Conservation (phyloP, 1,140 invertebrate species). For the Rhizoglyphus robini region DNA sequence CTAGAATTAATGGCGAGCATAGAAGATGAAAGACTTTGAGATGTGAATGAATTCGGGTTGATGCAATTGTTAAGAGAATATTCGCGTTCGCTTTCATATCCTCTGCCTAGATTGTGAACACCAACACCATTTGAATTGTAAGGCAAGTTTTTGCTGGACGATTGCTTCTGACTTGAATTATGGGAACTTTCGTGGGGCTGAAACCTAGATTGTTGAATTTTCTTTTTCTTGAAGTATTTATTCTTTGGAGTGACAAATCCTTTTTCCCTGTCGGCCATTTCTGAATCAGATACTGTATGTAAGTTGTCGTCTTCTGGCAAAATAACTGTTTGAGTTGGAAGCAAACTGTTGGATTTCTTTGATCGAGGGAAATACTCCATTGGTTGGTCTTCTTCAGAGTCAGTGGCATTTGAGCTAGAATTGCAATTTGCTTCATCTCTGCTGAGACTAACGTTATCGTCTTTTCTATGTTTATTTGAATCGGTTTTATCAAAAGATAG, state of each 20-base stretch:
- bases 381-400: conserved; percentile 4
- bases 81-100: conserved; percentile 18
- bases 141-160: background rate
- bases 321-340: background rate
- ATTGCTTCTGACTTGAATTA: background rate
- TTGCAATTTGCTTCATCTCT: background rate
- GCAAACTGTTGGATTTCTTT: conserved; percentile 8
- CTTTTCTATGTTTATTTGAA: background rate
- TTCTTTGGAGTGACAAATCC: conserved; percentile 12
- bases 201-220: background rate
- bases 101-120: background rate
- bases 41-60: background rate
- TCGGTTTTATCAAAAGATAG: background rate
- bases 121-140: background rate
- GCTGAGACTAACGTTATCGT: background rate
- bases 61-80: background rate
- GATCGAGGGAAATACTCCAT: background rate
- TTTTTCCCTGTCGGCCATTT: conserved; percentile 15
- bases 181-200: background rate
- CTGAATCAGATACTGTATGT: conserved; percentile 14
- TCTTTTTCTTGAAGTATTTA: conserved; percentile 3
- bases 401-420: background rate
- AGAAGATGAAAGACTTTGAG: conserved; percentile 9
- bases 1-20: background rate
- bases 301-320: background rate